These are phyloP conservation scores for Todiramphus chloris DNA, from an alignment of 2,113 vertebrate genomes.

Conservation along the genomic window DNA sequence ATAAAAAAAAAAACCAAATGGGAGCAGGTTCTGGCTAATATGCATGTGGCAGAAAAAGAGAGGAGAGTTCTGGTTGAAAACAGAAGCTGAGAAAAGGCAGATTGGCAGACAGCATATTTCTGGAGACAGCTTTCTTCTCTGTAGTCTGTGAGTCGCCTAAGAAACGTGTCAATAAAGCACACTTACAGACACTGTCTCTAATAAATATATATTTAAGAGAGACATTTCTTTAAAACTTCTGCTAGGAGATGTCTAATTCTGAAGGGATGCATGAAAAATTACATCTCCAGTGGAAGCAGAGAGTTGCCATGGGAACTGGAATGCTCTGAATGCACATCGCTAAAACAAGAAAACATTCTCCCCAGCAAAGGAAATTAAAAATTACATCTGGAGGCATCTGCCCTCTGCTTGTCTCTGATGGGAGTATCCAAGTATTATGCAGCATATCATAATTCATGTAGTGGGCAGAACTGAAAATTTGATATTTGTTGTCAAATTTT, in stretches of 20 bases:
- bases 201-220: slow-evolving; percentile 64
- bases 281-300: slow-evolving; percentile 32
- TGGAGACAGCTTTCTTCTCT: slow-evolving; percentile 52
- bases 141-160: slow-evolving; percentile 21
- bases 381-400: slow-evolving; percentile 48
- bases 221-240: slow-evolving; percentile 57
- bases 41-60: neutral
- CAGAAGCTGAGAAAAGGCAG: slow-evolving; percentile 52
- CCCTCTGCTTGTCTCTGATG: slow-evolving; percentile 7
- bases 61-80: slow-evolving; percentile 17
- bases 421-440: neutral
- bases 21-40: neutral
- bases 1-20: neutral
- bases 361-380: slow-evolving; percentile 55
- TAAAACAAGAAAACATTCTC: slow-evolving; percentile 53
- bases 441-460: neutral
- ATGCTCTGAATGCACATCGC: slow-evolving; percentile 8
- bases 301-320: slow-evolving; percentile 59
- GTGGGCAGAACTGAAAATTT: neutral
- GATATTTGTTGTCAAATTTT: neutral
- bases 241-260: slow-evolving; percentile 28
- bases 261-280: slow-evolving; percentile 56
- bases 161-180: slow-evolving; percentile 46
- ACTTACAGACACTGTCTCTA: slow-evolving; percentile 15
- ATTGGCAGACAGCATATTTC: slow-evolving; percentile 63